These are phyloP conservation scores for Leptothorax acervorum DNA, from an alignment of 2,888 invertebrate species.

Conservation along the genomic window DNA sequence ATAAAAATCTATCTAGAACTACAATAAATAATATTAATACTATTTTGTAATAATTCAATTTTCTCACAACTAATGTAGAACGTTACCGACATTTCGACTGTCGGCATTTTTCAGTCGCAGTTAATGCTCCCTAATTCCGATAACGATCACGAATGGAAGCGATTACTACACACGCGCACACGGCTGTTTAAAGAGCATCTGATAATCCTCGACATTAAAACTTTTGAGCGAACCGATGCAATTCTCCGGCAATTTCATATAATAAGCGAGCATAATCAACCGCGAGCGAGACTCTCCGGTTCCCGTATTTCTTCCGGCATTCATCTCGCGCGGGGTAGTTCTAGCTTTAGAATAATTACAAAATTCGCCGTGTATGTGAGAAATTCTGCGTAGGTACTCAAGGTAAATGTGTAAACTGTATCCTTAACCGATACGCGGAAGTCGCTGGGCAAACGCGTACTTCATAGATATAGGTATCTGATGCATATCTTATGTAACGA, in stretches of 20 bases:
- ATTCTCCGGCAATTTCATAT: slow-evolving; percentile 59
- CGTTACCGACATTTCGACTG: neutral
- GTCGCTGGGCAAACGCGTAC: slow-evolving; percentile 52
- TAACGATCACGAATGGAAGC: slow-evolving; percentile 27
- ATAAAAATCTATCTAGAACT: neutral
- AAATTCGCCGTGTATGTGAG: slow-evolving; percentile 40
- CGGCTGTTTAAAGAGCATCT: slow-evolving; percentile 18
- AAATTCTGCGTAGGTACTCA: slow-evolving; percentile 26
- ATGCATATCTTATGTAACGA: slow-evolving; percentile 39
- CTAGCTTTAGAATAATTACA: slow-evolving; percentile 58
- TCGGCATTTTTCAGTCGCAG: neutral
- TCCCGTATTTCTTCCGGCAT: slow-evolving; percentile 62
- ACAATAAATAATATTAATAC: neutral
- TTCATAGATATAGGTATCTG: slow-evolving; percentile 37
- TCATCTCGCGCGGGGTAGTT: slow-evolving; percentile 34
- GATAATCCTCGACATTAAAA: slow-evolving; percentile 35
- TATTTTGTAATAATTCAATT: neutral
- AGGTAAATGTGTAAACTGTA: slow-evolving; percentile 49
- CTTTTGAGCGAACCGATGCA: slow-evolving; percentile 43
- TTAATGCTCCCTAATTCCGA: slow-evolving; percentile 23
- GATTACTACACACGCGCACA: neutral
- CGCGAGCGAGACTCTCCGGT: slow-evolving; percentile 45
- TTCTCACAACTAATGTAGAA: neutral
- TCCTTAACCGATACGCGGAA: slow-evolving; percentile 57
- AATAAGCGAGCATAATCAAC: slow-evolving; percentile 54